Base-by-base conservation (phyloP, 2,113 vertebrate species). In the Crotalus tigris region DNA sequence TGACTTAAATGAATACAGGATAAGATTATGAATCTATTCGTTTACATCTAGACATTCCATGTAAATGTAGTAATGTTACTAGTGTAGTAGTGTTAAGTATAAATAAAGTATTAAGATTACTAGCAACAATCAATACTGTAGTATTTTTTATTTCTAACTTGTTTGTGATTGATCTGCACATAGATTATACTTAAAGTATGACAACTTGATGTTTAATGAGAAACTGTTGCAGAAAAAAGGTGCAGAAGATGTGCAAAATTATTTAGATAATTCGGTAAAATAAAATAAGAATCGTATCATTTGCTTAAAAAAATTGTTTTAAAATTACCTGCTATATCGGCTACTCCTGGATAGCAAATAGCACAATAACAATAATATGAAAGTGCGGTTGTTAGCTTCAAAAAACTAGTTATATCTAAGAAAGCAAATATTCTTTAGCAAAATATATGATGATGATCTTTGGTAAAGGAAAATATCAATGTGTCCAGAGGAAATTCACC, bases 381-480 rank as follows among this genome's bases (percentile, higher is more conserved):
- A 90, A 54, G 39, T 55, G 64, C 33, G 93, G 91, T 55, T 24
- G 55, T 0, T 0, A 93, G 7, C 9, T 54, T 33, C 64, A 93
- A 87, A 61, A 9, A 19, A 29, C 49, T 55, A n/a, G 87, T 49
- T 61, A 92, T 85, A 93, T 23, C 15, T 33, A 94, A 90, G 89
- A 93, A 85, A 69, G 58, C 85, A 86, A 92, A 89, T 44, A 58
- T 55, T 90, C 3, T 64, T 88, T n/a, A 87, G 23, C 5, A 94
- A 1, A 93, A 94, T 7, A 89, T 89, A 89, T 1, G 24, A 94
- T 3, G 10, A 15, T 29, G 11, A 64, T 91, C 1, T 90, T 89
- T 91, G 85, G 29, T 94, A 94, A 95, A 90, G 10, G 81, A 1
- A 49, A 92, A 75, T 81, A 69, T 53, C 4, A 57, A 46, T 44